Evolutionary conservation across 2,888 invertebrate genomes (phyloP), one percentile per base, ranked within the genome.

Genomic region (Aleiodes leptofemur): DNA sequence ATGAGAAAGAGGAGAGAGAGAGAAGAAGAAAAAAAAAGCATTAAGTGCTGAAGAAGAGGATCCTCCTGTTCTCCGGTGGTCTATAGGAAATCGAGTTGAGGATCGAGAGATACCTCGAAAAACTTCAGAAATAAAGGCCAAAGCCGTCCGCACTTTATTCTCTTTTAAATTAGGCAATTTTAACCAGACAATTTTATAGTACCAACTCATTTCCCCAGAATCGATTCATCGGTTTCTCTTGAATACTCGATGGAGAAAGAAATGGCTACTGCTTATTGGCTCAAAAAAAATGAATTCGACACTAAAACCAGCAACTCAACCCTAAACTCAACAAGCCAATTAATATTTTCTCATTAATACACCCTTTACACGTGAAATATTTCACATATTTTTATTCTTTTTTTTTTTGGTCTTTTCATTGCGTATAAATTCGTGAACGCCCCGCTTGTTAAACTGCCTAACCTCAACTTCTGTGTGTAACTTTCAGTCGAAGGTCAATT

Each of bases 361-460:
- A 6, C 43, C 43, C 9, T 43, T 43, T 43, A 43, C 43, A 9
- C 43, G 43, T 43, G 43, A 43, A 43, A 43, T 43, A 38, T 38
- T 38, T 38, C 38, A 7, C 38, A 5, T 38, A 7, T 38, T 38
- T 38, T 38, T 3, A 5, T 7, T 8, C 38, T 8, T 38, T 38
- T 3, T 38, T 38, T 61, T 43, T 23, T 23, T 23, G 23, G 23
- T 23, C 23, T 61, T 61, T 38, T 61, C 14, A 43, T 75, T 77
- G 81, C 77, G 83, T 73, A 82, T 84, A 86, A 86, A 86, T 85
- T 84, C 83, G 85, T 79, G 79, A 86, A 86, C 86, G 55, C 64
- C 72, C 38, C 31, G 77, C 77, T 78, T 75, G 76, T 78, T 77
- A 78, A 74, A 8, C 38, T 55, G 74, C 8, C 64, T 23, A 43